phyloP scores from a whole-genome alignment of 1,140 invertebrate genomes.

The Papilio glaucus region DNA sequence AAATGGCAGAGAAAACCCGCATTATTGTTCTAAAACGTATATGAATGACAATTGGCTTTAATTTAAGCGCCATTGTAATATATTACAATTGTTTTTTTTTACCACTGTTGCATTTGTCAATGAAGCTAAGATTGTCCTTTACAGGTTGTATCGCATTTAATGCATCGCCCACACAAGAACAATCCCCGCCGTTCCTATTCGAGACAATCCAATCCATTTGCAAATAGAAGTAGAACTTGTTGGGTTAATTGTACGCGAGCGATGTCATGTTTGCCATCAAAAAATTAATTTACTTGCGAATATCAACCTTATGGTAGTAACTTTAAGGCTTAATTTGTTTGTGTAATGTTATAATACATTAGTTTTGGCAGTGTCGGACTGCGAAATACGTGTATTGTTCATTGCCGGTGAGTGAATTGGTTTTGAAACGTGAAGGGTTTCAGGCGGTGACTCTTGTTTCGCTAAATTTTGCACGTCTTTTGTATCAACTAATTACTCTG shows the following conservation, averaged over 20 bases:
- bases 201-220: constrained; percentile 65
- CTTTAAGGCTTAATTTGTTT: constrained; percentile 36
- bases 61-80: no score
- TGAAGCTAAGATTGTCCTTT: constrained; percentile 10
- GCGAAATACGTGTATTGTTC: constrained; percentile 60
- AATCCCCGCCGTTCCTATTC: constrained; percentile 57
- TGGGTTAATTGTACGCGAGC: constrained; percentile 54
- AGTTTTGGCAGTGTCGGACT: constrained; percentile 47
- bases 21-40: no score
- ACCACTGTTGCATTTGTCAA: constrained; percentile 9
- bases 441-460: constrained; percentile 39
- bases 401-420: constrained; percentile 55
- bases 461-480: constrained; percentile 35
- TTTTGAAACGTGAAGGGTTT: constrained; percentile 51
- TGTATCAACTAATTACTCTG: background rate
- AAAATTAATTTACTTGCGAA: background rate
- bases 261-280: constrained; percentile 24
- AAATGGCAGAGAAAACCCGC: no score
- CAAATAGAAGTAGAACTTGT: constrained; percentile 53
- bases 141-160: constrained; percentile 35
- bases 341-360: constrained; percentile 8
- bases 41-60: no score
- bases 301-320: constrained; percentile 11
- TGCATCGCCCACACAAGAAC: constrained; percentile 55
- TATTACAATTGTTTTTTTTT: background rate